Base-by-base conservation (phyloP, 1,140 invertebrate genomes). In the Reticulitermes speratus region DNA sequence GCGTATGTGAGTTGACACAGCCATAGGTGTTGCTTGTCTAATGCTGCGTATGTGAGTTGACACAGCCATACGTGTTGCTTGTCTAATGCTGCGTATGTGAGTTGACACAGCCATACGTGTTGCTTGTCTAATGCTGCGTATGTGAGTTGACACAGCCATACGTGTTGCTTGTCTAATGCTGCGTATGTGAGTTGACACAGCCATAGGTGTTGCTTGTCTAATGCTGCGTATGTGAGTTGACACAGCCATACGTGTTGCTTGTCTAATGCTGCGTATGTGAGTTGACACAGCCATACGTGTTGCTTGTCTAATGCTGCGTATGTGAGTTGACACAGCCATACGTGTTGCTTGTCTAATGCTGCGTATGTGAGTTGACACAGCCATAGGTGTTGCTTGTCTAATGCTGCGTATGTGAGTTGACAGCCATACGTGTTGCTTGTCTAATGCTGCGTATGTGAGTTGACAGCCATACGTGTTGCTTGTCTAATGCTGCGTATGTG, bases 361-460 rank as follows among this genome's bases (percentile, higher is more conserved):
- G n/a, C n/a, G n/a, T 98, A 96, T 91, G 97, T 98, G 91, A 95
- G 96, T 94, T 87, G 44, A 32, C 25, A 45, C 44, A 45, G 11
- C 21, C 38, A 38, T 5, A 38, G 2, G 2, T 38, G 38, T 38
- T 38, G 38, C 38, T 9, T 38, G 25, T n/a, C n/a, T 8, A 14
- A 9, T n/a, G n/a, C n/a, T n/a, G n/a, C n/a, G n/a, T 98, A 96
- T 91, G 97, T 98, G 91, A 95, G 96, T 94, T 87, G 44, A 32
- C 25, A 45, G 11, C 21, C 38, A 38, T 5, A 38, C 38, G 2
- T 38, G 38, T 38, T 38, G 38, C 38, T 9, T 38, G 25, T n/a
- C n/a, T 8, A 14, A 9, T n/a, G n/a, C n/a, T n/a, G n/a, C n/a
- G n/a, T 98, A 96, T 91, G 97, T 98, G 91, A 95, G 96, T 94